phyloP scores from a whole-genome alignment of 35 echinoderm and acorn worm species.

The Strongylocentrotus purpuratus region DNA sequence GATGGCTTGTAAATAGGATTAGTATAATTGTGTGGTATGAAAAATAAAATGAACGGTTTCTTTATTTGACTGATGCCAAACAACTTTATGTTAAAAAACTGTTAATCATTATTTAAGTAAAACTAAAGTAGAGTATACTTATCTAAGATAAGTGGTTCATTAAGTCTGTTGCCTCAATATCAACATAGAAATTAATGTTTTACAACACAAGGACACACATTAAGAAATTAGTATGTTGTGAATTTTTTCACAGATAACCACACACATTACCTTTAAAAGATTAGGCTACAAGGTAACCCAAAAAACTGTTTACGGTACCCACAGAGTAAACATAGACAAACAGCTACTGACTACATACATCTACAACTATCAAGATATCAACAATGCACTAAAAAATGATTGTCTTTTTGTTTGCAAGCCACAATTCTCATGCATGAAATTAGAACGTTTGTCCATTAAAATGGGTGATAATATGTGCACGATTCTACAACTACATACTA shows the following conservation, averaged over 20 bases:
- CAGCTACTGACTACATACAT: too few relatives aligned
- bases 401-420: not conserved
- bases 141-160: not conserved
- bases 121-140: not conserved
- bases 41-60: not conserved
- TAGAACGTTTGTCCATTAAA: not conserved
- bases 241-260: not conserved
- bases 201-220: not conserved
- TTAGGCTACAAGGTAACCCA: not conserved
- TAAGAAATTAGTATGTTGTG: not conserved
- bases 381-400: not conserved
- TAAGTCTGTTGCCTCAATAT: not conserved
- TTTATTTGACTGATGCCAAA: not conserved
- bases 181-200: not conserved
- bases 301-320: not conserved
- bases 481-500: not conserved
- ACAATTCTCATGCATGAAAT: not conserved
- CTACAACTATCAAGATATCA: not conserved
- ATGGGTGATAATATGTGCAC: not conserved
- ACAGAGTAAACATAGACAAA: not conserved
- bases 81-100: not conserved
- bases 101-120: not conserved
- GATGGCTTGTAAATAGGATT: not conserved
- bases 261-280: not conserved
- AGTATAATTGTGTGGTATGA: not conserved